Base-by-base conservation (phyloP, 2,113 vertebrate species). In the Nerophis lumbriciformis region DNA sequence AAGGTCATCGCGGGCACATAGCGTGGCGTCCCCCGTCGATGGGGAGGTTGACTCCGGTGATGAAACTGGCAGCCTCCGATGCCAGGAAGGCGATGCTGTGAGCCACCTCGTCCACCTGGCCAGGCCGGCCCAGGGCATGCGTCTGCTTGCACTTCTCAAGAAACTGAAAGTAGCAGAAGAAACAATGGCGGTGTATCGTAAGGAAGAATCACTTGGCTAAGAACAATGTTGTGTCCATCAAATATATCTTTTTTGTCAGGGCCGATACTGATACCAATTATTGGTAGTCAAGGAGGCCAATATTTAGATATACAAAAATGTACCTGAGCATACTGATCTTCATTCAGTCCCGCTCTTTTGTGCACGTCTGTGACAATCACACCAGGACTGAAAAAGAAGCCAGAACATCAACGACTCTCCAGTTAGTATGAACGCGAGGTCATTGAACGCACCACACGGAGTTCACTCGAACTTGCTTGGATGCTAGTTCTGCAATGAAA, bases 11-110 rank as follows among this genome's bases (percentile, higher is more conserved):
- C 4, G 92, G 91, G 61, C 91, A 93, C 91, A 92, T 93, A 48
- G 91, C 92, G 12, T 93, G 90, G 21, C 91, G 90, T 2, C 91
- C 92, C 0, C 92, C 91, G 3, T 93, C 92, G 3, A 92, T 71
- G 0, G 91, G 90, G 0, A 93, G 81, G 68, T 88, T 92, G 50
- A 92, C 90, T 11, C 91, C 91, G 3, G 91, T 92, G 5, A 93
- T 91, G 82, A 90, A 92, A 74, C 88, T 92, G 19, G 91, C 87
- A 1, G 91, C 89, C 7, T 93, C 92, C 0, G 92, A 92, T 0
- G 90, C 90, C 68, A 93, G 85, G 80, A 93, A 93, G 15, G 92
- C 91, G 35, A 93, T 92, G 63, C 86, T 76, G 6, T 90, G 88
- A 54, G 92, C 90, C 58, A 93, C 91, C 80, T 93, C 91, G 3